These are phyloP conservation scores for Discoglossus pictus DNA, from an alignment of 2,797 vertebrate genomes.

Conservation along the genomic window DNA sequence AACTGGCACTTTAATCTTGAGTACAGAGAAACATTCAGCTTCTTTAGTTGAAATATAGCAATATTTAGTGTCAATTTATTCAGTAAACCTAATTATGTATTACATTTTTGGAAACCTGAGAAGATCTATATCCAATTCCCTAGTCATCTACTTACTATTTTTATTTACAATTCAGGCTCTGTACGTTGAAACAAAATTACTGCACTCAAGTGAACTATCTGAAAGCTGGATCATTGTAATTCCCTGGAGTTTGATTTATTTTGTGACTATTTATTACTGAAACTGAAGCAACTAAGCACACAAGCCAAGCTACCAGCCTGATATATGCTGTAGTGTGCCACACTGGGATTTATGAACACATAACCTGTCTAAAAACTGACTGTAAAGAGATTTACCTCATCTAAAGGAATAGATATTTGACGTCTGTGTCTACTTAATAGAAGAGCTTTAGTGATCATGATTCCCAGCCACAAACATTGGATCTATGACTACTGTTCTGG, in stretches of 20 bases:
- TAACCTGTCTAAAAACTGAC: constrained; percentile 9
- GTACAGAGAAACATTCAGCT: too few species aligned
- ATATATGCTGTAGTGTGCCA: constrained; percentile 17
- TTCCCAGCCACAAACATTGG: constrained; percentile 5
- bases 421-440: neutral
- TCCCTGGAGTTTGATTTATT: constrained; percentile 31
- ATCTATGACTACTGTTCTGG: neutral
- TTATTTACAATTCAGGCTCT: constrained; percentile 22
- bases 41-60: too few species aligned
- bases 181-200: constrained; percentile 18
- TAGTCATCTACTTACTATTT: neutral
- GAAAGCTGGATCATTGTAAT: constrained; percentile 24
- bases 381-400: constrained; percentile 7
- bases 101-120: too few species aligned
- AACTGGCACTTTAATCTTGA: too few species aligned
- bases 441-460: constrained; percentile 3
- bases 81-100: too few species aligned
- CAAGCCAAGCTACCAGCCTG: constrained; percentile 14
- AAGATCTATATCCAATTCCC: too few species aligned
- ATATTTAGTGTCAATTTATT: too few species aligned
- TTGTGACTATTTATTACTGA: constrained; percentile 18
- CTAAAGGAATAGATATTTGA: constrained; percentile 1
- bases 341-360: constrained; percentile 6
- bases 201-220: constrained; percentile 27
- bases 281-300: constrained; percentile 1